Base-by-base conservation (phyloP, 1,140 invertebrate species). In the Sitodiplosis mosellana region DNA sequence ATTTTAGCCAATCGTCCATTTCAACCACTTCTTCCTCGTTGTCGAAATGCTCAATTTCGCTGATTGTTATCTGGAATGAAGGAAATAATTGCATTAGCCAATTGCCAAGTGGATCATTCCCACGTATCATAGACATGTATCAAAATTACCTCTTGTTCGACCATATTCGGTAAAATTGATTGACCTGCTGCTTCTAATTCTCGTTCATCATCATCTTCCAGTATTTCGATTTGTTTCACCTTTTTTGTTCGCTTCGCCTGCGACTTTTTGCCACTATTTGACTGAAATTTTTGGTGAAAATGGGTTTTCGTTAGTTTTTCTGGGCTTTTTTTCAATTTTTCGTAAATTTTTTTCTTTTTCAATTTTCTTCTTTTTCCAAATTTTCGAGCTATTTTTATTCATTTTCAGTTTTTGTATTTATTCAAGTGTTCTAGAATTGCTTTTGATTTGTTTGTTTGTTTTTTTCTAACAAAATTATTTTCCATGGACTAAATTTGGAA, bases 11-110 rank as follows among this genome's bases (percentile, higher is more conserved):
- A 51, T 63, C 61, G 2, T 57, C 60, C 15, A 63, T 59, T 21
- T 63, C 56, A 37, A 61, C 61, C 37, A 63, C 60, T 21, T 63
- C 56, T 41, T 63, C 61, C 37, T 63, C 60, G 2, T 48, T 55
- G 33, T 56, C 52, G 22, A 58, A 63, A 21, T 47, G 46, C 7
- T 47, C 36, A 5, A 47, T 36, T 20, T 59, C 56, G 12, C 60
- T 58, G 37, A 56, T 57, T 43, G 53, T 55, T 17, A 63, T 58
- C 61, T 63, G 47, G 3, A 50, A 53, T n/a, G 33, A 8, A 42
- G 15, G 12, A 15, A 46, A 46, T 8, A 34, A 8, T 34, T 34
- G 14, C 14, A 7, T 14, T 14, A 34, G 14, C 14, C 7, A 8
- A 34, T 7, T 34, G 33, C 7, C 7, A 8, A 14, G 7, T 14